Percentiles rank a stretch among this genome's conserved stretches.
These are phyloP conservation scores for Bedellia somnulentella DNA, from an alignment of 2,888 invertebrate genomes.

Conservation along the genomic window DNA sequence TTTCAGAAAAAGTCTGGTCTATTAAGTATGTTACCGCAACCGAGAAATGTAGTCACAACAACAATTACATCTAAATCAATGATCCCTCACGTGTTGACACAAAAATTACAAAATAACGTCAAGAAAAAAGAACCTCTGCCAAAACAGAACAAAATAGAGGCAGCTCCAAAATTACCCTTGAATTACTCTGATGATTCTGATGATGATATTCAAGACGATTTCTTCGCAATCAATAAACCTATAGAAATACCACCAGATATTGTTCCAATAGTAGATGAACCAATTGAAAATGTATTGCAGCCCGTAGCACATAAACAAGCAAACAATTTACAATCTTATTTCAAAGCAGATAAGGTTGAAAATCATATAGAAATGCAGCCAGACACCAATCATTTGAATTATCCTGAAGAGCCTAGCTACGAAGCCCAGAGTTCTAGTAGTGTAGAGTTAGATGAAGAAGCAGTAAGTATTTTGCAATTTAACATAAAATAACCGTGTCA, in stretches of 20 bases:
- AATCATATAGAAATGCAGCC: constrained; percentile 14
- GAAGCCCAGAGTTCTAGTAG: constrained; percentile 12
- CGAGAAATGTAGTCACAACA: constrained; percentile 44
- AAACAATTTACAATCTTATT: constrained; percentile 34
- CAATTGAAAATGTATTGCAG: constrained; percentile 5
- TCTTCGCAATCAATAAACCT: constrained; percentile 56
- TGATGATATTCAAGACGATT: constrained; percentile 53
- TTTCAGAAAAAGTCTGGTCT: constrained; percentile 67
- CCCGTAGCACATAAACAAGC: constrained; percentile 14
- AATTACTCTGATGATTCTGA: constrained; percentile 48
- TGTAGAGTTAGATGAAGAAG: constrained; percentile 38
- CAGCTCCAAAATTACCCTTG: constrained; percentile 15
- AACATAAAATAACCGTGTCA: too few species aligned
- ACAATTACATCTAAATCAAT: constrained; percentile 27
- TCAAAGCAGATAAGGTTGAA: constrained; percentile 25
- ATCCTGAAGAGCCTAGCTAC: constrained; percentile 3
- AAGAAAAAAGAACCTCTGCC: constrained; percentile 21
- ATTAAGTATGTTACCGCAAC: constrained; percentile 70
- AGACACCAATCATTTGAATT: constrained; percentile 6
- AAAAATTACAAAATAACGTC: constrained; percentile 23
- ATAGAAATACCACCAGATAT: constrained; percentile 36
- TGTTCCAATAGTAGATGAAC: constrained; percentile 28
- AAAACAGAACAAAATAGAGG: constrained; percentile 20
- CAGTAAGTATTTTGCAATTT: too few species aligned
- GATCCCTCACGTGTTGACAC: constrained; percentile 46